Conservation (phyloP, 2,797 vertebrate genomes). For the Bovichtus diacanthus region DNA sequence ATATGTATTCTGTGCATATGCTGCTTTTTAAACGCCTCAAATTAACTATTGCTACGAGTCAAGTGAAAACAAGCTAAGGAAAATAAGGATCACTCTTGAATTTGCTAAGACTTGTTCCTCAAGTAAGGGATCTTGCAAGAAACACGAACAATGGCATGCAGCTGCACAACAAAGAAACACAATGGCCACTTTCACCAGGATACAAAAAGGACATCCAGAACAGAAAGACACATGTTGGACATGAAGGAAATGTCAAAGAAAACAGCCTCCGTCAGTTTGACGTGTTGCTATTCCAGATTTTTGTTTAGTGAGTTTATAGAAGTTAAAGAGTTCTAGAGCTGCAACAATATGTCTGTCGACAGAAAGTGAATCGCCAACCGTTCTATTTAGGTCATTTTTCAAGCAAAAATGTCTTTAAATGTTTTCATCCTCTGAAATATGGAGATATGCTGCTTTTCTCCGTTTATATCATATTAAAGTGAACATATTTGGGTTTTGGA, state of each 20-base stretch:
- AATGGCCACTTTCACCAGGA: constrained; percentile 50
- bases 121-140: background rate
- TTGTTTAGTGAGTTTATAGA: background rate
- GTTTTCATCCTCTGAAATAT: too few relatives aligned
- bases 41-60: background rate
- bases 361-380: too few relatives aligned
- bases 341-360: too few relatives aligned
- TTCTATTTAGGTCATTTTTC: too few relatives aligned
- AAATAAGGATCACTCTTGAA: background rate
- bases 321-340: too few relatives aligned
- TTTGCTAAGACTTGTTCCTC: constrained; percentile 17
- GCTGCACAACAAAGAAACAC: constrained; percentile 34
- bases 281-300: too few relatives aligned
- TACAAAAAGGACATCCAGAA: constrained; percentile 34
- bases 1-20: too few relatives aligned
- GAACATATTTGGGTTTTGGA: too few relatives aligned
- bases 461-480: too few relatives aligned
- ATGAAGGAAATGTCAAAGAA: constrained; percentile 9
- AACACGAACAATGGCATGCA: constrained; percentile 26
- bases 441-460: too few relatives aligned
- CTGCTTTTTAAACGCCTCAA: too few relatives aligned
- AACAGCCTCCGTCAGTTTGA: background rate
- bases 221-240: background rate
- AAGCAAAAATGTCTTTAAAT: too few relatives aligned
- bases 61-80: constrained; percentile 4